These are phyloP conservation scores for Xiphorhynchus elegans DNA, from an alignment of 2,113 vertebrate species.

Conservation along the genomic window DNA sequence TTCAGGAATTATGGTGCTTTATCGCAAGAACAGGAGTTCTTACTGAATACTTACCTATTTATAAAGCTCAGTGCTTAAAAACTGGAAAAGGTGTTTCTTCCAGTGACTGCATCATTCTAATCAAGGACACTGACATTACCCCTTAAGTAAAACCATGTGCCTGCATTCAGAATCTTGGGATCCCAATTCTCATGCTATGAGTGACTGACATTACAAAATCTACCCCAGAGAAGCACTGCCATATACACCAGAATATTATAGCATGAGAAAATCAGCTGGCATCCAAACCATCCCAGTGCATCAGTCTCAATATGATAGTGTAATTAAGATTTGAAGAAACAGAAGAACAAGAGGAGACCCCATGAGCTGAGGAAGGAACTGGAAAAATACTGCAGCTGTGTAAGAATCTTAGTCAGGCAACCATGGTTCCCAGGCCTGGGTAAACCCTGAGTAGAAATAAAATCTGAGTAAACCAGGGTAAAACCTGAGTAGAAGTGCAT, in stretches of 20 bases:
- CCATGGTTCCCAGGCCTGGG: background rate
- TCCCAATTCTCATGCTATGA: background rate
- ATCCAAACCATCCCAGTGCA: background rate
- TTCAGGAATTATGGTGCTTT: background rate
- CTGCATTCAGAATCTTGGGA: background rate
- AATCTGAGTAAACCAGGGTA: too few species aligned
- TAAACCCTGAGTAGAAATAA: background rate
- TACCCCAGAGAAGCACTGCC: background rate
- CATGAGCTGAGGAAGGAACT: background rate
- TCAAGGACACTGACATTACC: background rate
- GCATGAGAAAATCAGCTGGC: background rate
- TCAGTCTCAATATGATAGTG: background rate
- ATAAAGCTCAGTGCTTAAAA: background rate
- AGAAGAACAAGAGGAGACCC: background rate
- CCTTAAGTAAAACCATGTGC: background rate
- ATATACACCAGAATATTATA: background rate
- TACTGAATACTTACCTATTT: background rate
- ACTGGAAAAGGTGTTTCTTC: background rate
- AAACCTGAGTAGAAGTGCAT: background rate
- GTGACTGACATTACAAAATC: background rate
- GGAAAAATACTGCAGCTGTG: background rate
- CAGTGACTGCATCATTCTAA: background rate
- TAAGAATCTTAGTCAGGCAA: background rate
- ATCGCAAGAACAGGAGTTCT: background rate
- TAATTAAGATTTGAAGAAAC: conserved; percentile 49